Evolutionary conservation across 2,888 invertebrate genomes (phyloP), one percentile per base, ranked within the genome.

Genomic region (Polyommatus icarus): DNA sequence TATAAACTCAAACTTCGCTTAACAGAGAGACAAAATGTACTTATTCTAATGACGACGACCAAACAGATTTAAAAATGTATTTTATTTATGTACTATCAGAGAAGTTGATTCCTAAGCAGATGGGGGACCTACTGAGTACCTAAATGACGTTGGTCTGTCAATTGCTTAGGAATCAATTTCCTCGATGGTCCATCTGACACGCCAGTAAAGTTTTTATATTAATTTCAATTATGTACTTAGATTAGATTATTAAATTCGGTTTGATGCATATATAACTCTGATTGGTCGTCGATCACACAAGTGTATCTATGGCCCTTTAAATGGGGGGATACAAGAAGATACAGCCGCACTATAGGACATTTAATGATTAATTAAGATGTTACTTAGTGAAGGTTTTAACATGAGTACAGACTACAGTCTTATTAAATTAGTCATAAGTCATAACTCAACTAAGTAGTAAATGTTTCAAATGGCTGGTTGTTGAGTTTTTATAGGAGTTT

Each of bases 1-100:
- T 77, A 77, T 79, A 78, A 78, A 80, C 80, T 80, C 81, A 82
- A 82, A 79, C 78, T 79, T 80, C 75, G 77, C 78, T 79, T 78
- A 78, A 82, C 80, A 83, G 50, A 29, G 7, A 75, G 10, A 54
- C 18, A 29, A 75, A 72, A 32, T 67, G 15, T 72, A 5, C 40
- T 40, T 72, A 40, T 6, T 40, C 40, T 73, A 73, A 24, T 46
- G n/a, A 24, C 24, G 50, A 50, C 75, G 75, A 54, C 29, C 54
- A 75, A 75, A 3, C 75, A 75, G 29, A 29, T 67, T 61, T 12
- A 15, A 32, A 32, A 67, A 67, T 59, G 61, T 24, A 15, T 32
- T 67, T 18, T 61, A 59, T 59, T 59, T 59, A n/a, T 8, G 18
- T 59, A 24, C 24, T 24, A 24, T 24, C 24, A 24, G 24, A 24